Conservation (phyloP, 1,140 invertebrate genomes). For the Diabrotica undecimpunctata region DNA sequence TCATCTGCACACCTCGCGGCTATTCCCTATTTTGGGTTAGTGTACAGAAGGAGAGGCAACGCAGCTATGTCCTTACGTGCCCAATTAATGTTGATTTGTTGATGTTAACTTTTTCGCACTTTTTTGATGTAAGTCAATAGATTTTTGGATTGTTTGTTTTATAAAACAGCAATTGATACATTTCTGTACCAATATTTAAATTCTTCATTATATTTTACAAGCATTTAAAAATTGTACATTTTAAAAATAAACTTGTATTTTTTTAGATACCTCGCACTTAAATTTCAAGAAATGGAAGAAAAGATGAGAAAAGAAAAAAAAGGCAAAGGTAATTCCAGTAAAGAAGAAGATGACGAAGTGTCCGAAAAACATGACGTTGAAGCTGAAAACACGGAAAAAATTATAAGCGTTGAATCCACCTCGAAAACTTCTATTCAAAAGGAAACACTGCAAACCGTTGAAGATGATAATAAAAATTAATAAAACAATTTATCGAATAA, state of each 20-base stretch:
- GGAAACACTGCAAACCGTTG: slow-evolving; percentile 17
- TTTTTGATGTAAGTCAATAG: no score
- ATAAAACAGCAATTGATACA: no score
- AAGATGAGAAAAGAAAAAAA: slow-evolving; percentile 57
- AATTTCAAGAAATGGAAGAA: slow-evolving; percentile 79
- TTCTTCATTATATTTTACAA: no score
- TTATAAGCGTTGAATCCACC: slow-evolving; percentile 23
- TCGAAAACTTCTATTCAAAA: slow-evolving; percentile 5
- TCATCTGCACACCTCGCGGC: no score
- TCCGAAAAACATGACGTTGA: slow-evolving; percentile 27
- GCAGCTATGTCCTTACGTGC: no score
- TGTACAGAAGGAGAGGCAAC: no score
- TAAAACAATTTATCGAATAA: not conserved
- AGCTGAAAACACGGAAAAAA: slow-evolving; percentile 27
- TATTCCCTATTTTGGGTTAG: no score
- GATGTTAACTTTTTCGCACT: no score
- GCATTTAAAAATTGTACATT: no score
- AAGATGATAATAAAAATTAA: slow-evolving; percentile 12
- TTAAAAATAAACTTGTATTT: slow-evolving; percentile 14
- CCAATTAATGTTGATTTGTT: no score
- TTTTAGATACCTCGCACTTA: slow-evolving; percentile 70
- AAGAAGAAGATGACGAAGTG: slow-evolving; percentile 21
- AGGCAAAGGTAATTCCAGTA: slow-evolving; percentile 33
- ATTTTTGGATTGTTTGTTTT: no score
- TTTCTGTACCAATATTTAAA: no score